Percentiles rank a stretch among this genome's conserved stretches.
Conservation (phyloP, 2,888 invertebrate genomes). For the Mylabris sibirica region DNA sequence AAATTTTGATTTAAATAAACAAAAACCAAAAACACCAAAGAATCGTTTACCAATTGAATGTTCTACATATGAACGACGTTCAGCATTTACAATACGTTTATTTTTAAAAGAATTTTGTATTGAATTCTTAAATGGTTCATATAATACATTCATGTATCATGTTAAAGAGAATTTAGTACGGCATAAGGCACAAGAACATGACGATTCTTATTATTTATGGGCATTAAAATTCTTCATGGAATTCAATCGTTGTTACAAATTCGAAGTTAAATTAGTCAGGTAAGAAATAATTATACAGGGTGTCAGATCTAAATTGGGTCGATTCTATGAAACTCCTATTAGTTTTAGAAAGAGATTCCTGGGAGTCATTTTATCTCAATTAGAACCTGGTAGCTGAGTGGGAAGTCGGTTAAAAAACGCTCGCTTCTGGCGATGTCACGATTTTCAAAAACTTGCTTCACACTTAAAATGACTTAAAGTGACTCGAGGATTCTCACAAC, state of each 20-base stretch:
- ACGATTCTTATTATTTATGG: conserved; percentile 95
- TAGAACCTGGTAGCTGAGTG: no score
- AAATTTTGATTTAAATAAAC: conserved; percentile 80
- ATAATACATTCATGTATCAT: conserved; percentile 90
- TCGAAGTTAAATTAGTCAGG: conserved; percentile 89
- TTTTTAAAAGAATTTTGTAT: conserved; percentile 94
- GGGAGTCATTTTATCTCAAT: no score
- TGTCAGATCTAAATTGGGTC: no score
- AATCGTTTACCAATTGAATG: conserved; percentile 75
- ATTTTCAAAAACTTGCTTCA: no score
- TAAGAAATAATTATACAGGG: conserved; percentile 56
- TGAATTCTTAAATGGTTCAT: conserved; percentile 90
- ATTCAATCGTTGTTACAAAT: conserved; percentile 89
- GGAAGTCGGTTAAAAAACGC: no score
- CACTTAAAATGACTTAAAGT: no score
- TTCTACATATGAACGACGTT: conserved; percentile 74
- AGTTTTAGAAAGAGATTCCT: no score
- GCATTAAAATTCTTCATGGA: conserved; percentile 96
- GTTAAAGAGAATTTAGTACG: conserved; percentile 79
- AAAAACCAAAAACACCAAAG: conserved; percentile 75
- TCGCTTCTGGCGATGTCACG: no score
- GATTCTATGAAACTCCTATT: no score
- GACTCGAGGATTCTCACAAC: no score
- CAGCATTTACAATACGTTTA: conserved; percentile 87
- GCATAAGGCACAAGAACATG: conserved; percentile 77